Evolutionary conservation across 2,797 vertebrate species (phyloP), one percentile per base, ranked within the genome.

Genomic region (Eulemur mongoz): DNA sequence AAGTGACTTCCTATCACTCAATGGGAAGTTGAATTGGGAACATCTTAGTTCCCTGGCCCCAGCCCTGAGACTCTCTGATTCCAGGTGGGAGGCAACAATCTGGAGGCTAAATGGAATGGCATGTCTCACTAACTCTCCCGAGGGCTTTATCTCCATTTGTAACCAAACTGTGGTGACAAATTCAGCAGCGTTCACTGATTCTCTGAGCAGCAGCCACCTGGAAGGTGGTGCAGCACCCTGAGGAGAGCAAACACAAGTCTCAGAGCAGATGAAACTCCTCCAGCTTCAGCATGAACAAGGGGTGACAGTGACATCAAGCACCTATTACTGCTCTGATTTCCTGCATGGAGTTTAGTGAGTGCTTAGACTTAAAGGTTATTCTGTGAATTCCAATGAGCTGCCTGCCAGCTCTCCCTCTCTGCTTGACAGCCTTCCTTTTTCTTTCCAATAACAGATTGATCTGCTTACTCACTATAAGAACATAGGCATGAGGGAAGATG

Each of bases 371-470:
- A 93, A 96, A 97, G 88, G 92, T 97, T 97, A 95, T 80, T 83
- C 79, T 87, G 73, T 90, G 85, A 96, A 97, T 97, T 92, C 93
- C 91, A 95, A 84, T 95, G 96, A 96, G 95, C 85, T 89, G 91
- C 88, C 65, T 92, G 87, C 93, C 84, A 92, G 72, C 50, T 93
- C 85, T 95, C 81, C 50, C 78, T 88, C 73, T 76, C 43, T 32
- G 45, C 91, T 59, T 90, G 90, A 94, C 88, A 97, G 89, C 69
- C 61, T 94, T 89, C 63, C 88, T 94, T 93, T 95, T 88, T 52
- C 95, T 96, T 95, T 90, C 91, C 81, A 88, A 73, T 92, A 96
- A 91, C 95, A 97, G 76, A 95, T 80, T 97, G 91, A 97, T 96
- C 54, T 91, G 89, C 93, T 97, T 97, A 96, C 86, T 96, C 91